Base-by-base conservation (phyloP, 2,113 vertebrate species). In the Nematolebias whitei region DNA sequence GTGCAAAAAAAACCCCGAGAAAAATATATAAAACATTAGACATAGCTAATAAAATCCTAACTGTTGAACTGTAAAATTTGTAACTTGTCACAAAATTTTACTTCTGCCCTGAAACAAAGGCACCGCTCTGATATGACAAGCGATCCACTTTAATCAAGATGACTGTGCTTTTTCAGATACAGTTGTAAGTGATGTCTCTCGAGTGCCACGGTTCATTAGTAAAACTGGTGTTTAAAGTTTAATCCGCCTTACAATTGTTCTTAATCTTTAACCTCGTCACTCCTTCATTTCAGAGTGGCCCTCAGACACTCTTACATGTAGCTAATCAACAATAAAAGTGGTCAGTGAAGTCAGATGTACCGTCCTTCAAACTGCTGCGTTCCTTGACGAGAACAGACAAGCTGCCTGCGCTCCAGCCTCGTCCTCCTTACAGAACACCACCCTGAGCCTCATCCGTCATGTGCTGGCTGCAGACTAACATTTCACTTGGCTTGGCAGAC, bases 401-500 rank as follows among this genome's bases (percentile, higher is more conserved):
- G 40, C 67, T 43, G 65, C 74, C 78, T 77, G 75, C 71, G 76
- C 78, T 78, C 74, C 80, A 70, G 71, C 76, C 79, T 87, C 76
- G 84, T 81, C 85, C 82, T 78, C 74, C 78, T 69, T 57, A 80
- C 73, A 85, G 88, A 88, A 86, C 81, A 90, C 83, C 82, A 80
- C 69, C 71, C 60, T 73, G 70, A 83, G 83, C 80, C 66, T 83
- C 70, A 84, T 90, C 83, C 83, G 88, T 86, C 90, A 88, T 79
- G 80, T 85, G 85, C 82, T 70, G 77, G 80, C 84, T 70, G 81
- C 78, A 84, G 87, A 79, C 85, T 79, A 89, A 87, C 74, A 86
- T 90, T 87, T 89, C 82, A 89, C 83, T 88, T 83, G 84, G 87
- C 81, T 90, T 87, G 89, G 87, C 89, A 88, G 83, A 84, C 85